Evolutionary conservation across 2,797 vertebrate species (phyloP).

Genomic region (Siniperca scherzeri): DNA sequence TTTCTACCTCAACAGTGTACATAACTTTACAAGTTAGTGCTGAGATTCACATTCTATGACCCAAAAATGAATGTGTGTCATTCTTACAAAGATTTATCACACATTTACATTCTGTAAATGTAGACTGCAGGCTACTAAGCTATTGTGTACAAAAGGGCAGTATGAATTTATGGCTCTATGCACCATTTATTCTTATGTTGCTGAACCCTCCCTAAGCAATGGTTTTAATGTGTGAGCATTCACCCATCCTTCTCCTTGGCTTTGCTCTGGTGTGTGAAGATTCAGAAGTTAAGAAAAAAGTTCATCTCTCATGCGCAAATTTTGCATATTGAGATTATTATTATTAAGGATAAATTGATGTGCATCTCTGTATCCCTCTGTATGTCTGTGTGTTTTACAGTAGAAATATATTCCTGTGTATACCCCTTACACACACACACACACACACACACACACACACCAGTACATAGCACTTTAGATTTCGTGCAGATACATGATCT

Average conservation of each 20-base stretch:
- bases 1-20: not conserved
- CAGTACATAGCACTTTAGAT: conserved; percentile 49
- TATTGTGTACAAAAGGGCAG: conserved; percentile 35
- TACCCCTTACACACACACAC: conserved; percentile 3
- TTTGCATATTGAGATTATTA: conserved; percentile 8
- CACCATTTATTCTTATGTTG: conserved; percentile 49
- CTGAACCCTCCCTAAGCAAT: conserved; percentile 32
- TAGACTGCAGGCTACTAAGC: conserved; percentile 18
- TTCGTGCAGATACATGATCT: conserved; percentile 65
- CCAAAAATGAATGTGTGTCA: conserved; percentile 39
- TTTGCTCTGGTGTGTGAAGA: conserved; percentile 27
- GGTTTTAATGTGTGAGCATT: conserved; percentile 29
- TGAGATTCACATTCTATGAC: conserved; percentile 19
- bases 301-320: conserved; percentile 7
- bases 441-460: conserved; percentile 11
- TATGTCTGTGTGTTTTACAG: not conserved
- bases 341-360: conserved; percentile 21
- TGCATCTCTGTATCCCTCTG: not conserved
- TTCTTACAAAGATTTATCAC: conserved; percentile 21
- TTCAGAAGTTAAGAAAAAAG: conserved; percentile 25
- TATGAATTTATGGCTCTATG: conserved; percentile 48
- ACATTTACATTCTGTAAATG: conserved; percentile 36
- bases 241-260: conserved; percentile 31
- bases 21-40: conserved; percentile 9
- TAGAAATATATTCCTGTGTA: conserved; percentile 19